Evolutionary conservation across 1,140 invertebrate species (phyloP), one percentile per base, ranked within the genome.

Genomic region (Lasioglossum albipes): DNA sequence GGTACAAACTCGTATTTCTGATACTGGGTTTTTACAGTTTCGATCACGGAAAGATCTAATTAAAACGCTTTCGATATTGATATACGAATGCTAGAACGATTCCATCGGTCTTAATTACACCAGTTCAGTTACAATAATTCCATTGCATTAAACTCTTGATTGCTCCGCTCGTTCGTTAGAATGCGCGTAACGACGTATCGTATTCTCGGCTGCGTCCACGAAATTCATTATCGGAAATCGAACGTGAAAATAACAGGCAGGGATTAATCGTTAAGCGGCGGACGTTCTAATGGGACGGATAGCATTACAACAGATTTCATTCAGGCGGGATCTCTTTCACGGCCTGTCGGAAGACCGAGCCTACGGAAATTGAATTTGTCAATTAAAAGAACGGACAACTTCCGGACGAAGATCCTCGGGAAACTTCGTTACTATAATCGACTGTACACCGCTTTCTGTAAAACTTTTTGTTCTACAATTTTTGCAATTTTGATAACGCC

Each of bases 211-310:
- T n/a, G 20, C n/a, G 57, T 0, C 57, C 5, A n/a, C 66, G 75
- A 83, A 77, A 84, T 84, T 84, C 75, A 79, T 83, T 84, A 84
- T 84, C 71, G 81, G 22, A 59, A 80, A 82, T 72, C 20, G 31
- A 31, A 70, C 49, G 57, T 84, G 52, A 70, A 78, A 70, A 77
- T 42, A 79, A 61, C 54, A 54, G 22, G 41, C 74, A 27, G 13
- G 12, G 70, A 45, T 54, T 84, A 84, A 84, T 84, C 68, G 73
- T 84, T 81, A 84, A 85, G 62, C 41, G n/a, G 62, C 7, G 52
- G 13, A 2, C 22, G 41, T 52, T 80, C 75, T 78, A 85, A 81
- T 72, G 27, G 57, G 41, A 72, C 72, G 18, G 52, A 13, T 42
- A 20, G 66, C 16, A 36, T 84, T 84, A 78, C 74, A 72, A 54